Percentiles rank a stretch among this genome's conserved stretches.
Evolutionary conservation across 2,888 invertebrate genomes (phyloP).

Genomic region (Itoplectis maculator): DNA sequence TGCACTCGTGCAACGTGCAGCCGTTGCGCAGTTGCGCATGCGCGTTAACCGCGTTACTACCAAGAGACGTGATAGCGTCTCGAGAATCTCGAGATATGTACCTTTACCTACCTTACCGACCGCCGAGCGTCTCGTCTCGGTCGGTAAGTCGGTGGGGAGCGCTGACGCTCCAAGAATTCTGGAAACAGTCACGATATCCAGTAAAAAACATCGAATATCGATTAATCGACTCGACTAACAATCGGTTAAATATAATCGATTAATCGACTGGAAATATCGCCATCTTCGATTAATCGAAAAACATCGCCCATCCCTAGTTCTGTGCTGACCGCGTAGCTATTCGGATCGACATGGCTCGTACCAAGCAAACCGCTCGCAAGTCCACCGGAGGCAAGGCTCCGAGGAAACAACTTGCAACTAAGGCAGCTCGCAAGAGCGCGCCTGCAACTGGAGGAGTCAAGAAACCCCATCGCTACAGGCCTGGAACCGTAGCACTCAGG

Average conservation of each 20-base stretch:
- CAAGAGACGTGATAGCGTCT: no score
- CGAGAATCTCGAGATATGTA: no score
- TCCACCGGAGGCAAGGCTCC: not conserved
- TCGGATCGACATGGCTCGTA: not conserved
- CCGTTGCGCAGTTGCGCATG: no score
- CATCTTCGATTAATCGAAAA: conserved; percentile 6
- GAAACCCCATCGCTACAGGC: no score
- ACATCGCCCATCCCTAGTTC: conserved; percentile 27
- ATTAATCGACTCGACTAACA: not conserved
- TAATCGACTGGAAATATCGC: not conserved
- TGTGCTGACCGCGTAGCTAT: no score
- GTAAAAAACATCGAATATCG: conserved; percentile 18
- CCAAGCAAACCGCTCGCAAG: not conserved
- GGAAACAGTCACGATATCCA: not conserved
- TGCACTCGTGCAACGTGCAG: no score
- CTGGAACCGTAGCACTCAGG: no score
- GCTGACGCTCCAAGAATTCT: not conserved
- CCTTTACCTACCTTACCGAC: no score
- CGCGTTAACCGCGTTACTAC: no score
- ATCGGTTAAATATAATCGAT: conserved; percentile 23
- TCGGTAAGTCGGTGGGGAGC: not conserved
- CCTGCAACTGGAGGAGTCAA: no score
- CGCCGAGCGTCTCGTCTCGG: no score
- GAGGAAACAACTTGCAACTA: not conserved
- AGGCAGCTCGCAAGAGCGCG: no score